A percentile compares a stretch with the other conserved stretches of the same genome.
Conservation (phyloP, 2,113 vertebrate species). For the Vulpes vulpes region DNA sequence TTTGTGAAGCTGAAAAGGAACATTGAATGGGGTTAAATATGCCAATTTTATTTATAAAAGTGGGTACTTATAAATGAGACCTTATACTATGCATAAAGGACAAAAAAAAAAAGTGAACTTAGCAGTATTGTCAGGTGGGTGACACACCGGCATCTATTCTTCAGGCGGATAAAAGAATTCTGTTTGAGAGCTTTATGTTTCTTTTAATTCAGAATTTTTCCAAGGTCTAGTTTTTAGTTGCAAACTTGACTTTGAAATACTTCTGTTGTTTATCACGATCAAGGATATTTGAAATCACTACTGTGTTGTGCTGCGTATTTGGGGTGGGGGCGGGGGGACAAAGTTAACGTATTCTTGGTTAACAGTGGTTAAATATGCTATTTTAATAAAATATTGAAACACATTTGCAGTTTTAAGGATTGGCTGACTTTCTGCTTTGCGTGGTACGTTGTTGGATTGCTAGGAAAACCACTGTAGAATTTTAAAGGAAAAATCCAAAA, state of each 20-base stretch:
- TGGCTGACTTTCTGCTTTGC: slow-evolving; percentile 37
- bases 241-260: slow-evolving; percentile 89
- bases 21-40: slow-evolving; percentile 86
- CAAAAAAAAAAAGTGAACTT: slow-evolving; percentile 59
- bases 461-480: slow-evolving; percentile 43
- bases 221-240: slow-evolving; percentile 86
- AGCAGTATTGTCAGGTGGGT: slow-evolving; percentile 82
- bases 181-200: slow-evolving; percentile 88
- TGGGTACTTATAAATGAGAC: slow-evolving; percentile 87
- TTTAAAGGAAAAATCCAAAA: not conserved
- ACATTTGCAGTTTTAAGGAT: slow-evolving; percentile 68
- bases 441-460: not conserved
- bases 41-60: slow-evolving; percentile 91
- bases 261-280: slow-evolving; percentile 86
- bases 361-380: slow-evolving; percentile 93
- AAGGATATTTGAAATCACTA: slow-evolving; percentile 90
- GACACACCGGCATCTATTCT: slow-evolving; percentile 76
- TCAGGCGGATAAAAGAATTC: slow-evolving; percentile 83
- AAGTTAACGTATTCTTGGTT: slow-evolving; percentile 91
- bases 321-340: slow-evolving; percentile 74
- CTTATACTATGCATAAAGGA: slow-evolving; percentile 88
- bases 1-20: slow-evolving; percentile 91
- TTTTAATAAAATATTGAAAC: slow-evolving; percentile 97
- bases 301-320: slow-evolving; percentile 88
- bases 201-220: slow-evolving; percentile 85